phyloP scores from a whole-genome alignment of 2,888 invertebrate species.

The Fragum sueziense region DNA sequence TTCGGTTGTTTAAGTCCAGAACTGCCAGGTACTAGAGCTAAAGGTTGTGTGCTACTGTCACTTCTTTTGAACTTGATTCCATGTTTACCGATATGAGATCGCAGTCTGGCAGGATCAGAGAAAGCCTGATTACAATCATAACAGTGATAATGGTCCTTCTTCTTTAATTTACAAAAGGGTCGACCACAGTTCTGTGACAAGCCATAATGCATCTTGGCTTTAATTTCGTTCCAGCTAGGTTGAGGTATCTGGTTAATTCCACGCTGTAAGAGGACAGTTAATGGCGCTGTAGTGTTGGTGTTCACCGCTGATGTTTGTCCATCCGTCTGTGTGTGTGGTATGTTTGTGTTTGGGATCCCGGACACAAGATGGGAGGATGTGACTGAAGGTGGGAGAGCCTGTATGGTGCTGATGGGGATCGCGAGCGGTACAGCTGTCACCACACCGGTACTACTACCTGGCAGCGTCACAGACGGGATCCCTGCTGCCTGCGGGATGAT shows the following conservation, averaged over 20 bases:
- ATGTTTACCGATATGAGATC: slow-evolving; percentile 89
- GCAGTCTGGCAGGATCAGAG: slow-evolving; percentile 88
- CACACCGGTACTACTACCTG: not conserved
- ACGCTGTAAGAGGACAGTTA: slow-evolving; percentile 70
- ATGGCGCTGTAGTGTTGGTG: slow-evolving; percentile 51
- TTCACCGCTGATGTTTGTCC: not conserved
- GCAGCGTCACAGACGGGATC: not conserved
- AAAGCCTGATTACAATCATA: slow-evolving; percentile 91
- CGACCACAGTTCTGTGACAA: slow-evolving; percentile 85
- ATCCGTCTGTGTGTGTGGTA: slow-evolving; percentile 19
- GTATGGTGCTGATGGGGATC: slow-evolving; percentile 44
- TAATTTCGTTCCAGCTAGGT: slow-evolving; percentile 71
- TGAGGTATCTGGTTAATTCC: slow-evolving; percentile 59
- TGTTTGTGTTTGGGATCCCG: slow-evolving; percentile 30
- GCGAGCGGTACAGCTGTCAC: slow-evolving; percentile 21
- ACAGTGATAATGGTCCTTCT: slow-evolving; percentile 91
- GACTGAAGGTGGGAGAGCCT: slow-evolving; percentile 51
- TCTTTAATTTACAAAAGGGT: slow-evolving; percentile 91
- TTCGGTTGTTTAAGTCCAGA: not conserved
- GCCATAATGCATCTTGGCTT: slow-evolving; percentile 77
- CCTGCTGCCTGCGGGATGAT: slow-evolving; percentile 11
- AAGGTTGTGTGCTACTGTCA: slow-evolving; percentile 39
- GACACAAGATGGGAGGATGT: slow-evolving; percentile 36
- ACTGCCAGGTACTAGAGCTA: not conserved
- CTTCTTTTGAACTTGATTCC: slow-evolving; percentile 72